phyloP scores from a whole-genome alignment of 2,888 invertebrate genomes.

The Coremacera marginata region DNA sequence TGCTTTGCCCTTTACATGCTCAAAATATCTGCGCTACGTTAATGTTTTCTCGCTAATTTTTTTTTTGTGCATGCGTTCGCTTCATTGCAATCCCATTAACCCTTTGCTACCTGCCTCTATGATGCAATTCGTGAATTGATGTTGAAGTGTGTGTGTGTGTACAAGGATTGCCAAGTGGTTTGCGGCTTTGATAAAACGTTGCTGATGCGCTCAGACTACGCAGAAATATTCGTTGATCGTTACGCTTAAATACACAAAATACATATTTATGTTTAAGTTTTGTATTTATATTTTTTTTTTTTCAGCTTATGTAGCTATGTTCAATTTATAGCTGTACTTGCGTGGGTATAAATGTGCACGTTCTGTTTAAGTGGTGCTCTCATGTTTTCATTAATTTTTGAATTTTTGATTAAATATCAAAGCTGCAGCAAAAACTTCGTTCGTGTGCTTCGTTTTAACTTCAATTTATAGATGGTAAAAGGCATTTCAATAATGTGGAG shows the following conservation, averaged over 20 bases:
- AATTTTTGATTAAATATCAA: too few species aligned
- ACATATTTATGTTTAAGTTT: neutral
- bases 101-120: neutral
- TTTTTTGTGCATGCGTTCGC: constrained; percentile 19
- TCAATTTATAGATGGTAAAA: too few species aligned
- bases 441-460: too few species aligned
- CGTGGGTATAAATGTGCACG: neutral
- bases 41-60: neutral
- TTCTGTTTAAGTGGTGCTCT: constrained; percentile 23
- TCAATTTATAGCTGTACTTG: neutral
- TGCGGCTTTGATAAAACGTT: constrained; percentile 28
- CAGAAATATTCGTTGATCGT: constrained; percentile 4
- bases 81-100: constrained; percentile 34
- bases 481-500: too few species aligned
- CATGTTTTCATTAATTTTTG: neutral
- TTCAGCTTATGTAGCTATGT: neutral
- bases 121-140: neutral
- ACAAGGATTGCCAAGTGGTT: constrained; percentile 22
- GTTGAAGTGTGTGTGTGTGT: neutral
- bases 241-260: constrained; percentile 1
- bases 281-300: too few species aligned
- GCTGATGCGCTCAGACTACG: neutral
- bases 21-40: neutral
- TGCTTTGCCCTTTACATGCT: neutral
- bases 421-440: too few species aligned